Evolutionary conservation across 2,888 invertebrate genomes (phyloP).

Genomic region (Mimachlamys varia): DNA sequence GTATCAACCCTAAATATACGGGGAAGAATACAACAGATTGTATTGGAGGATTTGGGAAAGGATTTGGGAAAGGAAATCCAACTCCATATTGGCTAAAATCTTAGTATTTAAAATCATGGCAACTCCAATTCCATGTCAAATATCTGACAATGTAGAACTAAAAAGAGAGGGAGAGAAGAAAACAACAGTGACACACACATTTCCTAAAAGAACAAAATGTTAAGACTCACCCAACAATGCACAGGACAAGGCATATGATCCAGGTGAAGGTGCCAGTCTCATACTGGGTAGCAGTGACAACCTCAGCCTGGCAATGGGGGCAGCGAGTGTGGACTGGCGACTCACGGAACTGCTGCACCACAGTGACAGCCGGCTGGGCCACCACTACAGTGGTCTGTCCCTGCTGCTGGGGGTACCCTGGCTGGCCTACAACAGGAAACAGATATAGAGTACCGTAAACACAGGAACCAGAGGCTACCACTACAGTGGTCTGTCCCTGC

Average conservation of each 20-base stretch:
- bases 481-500: constrained; percentile 56
- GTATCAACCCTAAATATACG: too few species aligned
- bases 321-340: constrained; percentile 72
- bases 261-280: constrained; percentile 78
- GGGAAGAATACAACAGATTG: too few species aligned
- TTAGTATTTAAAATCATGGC: too few species aligned
- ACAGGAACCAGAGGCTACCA: too few species aligned
- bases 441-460: background rate
- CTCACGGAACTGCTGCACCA: constrained; percentile 72
- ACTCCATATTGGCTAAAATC: too few species aligned
- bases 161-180: too few species aligned
- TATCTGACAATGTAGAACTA: too few species aligned
- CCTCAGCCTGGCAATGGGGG: constrained; percentile 77
- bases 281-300: constrained; percentile 74
- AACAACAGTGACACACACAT: too few species aligned
- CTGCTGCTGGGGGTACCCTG: constrained; percentile 52
- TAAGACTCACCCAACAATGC: constrained; percentile 77
- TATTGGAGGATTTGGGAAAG: too few species aligned
- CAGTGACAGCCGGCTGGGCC: constrained; percentile 64
- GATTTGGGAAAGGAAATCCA: too few species aligned
- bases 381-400: constrained; percentile 70
- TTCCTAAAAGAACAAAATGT: too few species aligned
- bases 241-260: constrained; percentile 75
- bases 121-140: too few species aligned
- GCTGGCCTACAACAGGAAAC: constrained; percentile 50